Evolutionary conservation across 2,797 vertebrate species (phyloP).

Genomic region (Phylloscopus collybita): DNA sequence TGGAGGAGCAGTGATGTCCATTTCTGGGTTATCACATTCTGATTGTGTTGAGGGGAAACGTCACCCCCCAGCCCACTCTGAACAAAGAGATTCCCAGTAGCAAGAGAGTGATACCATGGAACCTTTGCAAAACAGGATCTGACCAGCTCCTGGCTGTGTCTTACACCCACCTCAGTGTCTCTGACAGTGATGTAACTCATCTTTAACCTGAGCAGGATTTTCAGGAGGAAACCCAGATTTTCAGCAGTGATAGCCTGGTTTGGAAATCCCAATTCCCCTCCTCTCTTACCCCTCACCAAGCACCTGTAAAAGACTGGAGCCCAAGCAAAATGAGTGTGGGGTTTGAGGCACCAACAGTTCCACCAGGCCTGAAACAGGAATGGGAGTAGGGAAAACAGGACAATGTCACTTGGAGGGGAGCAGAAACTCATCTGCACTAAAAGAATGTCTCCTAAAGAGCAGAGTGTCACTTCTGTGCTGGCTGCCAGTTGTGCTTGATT

Average conservation of each 20-base stretch:
- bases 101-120: fast-evolving
- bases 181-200: neutral
- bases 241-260: neutral
- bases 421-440: neutral
- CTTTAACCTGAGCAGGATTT: neutral
- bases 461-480: neutral
- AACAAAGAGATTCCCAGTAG: neutral
- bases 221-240: neutral
- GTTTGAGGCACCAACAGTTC: neutral
- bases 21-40: neutral
- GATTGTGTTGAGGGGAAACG: fast-evolving
- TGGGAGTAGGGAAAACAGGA: neutral
- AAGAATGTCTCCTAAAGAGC: neutral
- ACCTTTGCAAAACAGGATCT: neutral
- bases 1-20: neutral
- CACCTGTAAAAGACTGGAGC: neutral
- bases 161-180: neutral
- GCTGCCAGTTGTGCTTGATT: constrained; percentile 13
- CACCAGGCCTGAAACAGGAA: neutral
- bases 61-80: neutral
- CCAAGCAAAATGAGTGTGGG: neutral
- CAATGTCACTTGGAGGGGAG: neutral
- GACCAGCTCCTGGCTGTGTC: neutral
- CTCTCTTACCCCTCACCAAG: neutral
- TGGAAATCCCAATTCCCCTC: neutral